Conservation (phyloP, 1,140 invertebrate genomes). For the Drosophila ohnishii region DNA sequence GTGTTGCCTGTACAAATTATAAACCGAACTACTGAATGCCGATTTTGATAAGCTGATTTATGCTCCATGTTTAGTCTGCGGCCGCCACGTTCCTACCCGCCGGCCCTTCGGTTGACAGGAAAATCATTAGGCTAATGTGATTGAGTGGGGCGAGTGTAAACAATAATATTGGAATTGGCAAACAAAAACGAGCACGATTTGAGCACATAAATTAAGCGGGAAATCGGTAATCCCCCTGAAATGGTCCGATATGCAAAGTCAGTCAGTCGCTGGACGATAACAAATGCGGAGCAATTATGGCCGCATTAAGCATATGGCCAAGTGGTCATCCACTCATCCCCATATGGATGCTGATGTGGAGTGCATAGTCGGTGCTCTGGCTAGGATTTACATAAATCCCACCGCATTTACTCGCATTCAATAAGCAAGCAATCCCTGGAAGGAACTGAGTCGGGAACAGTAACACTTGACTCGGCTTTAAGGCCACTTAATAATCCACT, state of each 20-base stretch:
- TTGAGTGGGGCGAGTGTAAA: conserved; percentile 50
- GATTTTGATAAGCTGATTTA: conserved; percentile 73
- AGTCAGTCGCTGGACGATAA: conserved; percentile 48
- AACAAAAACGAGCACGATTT: conserved; percentile 57
- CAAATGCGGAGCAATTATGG: conserved; percentile 74
- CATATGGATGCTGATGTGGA: conserved; percentile 15
- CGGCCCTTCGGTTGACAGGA: conserved; percentile 45
- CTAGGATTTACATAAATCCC: conserved; percentile 71
- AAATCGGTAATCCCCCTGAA: conserved; percentile 48
- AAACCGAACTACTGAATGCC: conserved; percentile 57
- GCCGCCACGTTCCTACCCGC: background rate
- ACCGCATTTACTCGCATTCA: conserved; percentile 63
- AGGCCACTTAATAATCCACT: conserved; percentile 76
- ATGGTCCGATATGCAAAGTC: conserved; percentile 50
- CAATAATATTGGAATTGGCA: conserved; percentile 59
- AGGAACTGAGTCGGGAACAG: conserved; percentile 6
- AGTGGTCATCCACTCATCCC: conserved; percentile 36
- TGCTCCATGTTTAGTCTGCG: conserved; percentile 51
- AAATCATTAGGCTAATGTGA: conserved; percentile 76
- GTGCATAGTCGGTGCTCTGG: conserved; percentile 31
- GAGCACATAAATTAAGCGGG: conserved; percentile 47
- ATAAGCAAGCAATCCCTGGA: conserved; percentile 42
- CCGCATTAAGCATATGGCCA: conserved; percentile 61
- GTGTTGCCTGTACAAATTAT: conserved; percentile 54
- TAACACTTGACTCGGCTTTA: conserved; percentile 67